These are phyloP conservation scores for Globia sparganii DNA, from an alignment of 2,888 invertebrate species.

Conservation along the genomic window DNA sequence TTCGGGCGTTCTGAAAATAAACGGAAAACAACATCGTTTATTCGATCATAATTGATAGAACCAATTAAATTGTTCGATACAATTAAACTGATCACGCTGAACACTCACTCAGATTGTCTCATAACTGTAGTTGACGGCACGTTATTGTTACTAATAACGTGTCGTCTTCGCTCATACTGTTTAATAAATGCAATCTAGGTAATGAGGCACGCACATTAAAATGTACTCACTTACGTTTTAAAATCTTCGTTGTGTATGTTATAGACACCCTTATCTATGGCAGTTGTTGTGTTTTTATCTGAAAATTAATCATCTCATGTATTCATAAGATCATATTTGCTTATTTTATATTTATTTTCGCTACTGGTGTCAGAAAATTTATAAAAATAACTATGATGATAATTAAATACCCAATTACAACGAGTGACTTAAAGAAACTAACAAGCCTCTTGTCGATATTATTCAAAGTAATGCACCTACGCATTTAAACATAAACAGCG, in stretches of 20 bases:
- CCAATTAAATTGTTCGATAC: conserved; percentile 48
- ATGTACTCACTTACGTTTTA: conserved; percentile 83
- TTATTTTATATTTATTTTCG: conserved; percentile 35
- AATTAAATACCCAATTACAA: neutral
- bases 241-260: conserved; percentile 74
- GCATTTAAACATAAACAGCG: neutral
- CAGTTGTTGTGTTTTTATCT: conserved; percentile 78
- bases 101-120: conserved; percentile 72
- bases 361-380: neutral
- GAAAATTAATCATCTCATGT: conserved; percentile 66
- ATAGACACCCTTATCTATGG: conserved; percentile 78
- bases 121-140: conserved; percentile 69
- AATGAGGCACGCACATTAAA: conserved; percentile 59
- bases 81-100: conserved; percentile 48
- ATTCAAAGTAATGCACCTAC: neutral
- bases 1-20: conserved; percentile 67
- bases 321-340: conserved; percentile 38
- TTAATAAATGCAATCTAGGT: conserved; percentile 57
- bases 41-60: conserved; percentile 39
- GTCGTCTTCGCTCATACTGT: conserved; percentile 81
- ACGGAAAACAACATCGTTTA: conserved; percentile 25
- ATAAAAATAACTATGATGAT: neutral
- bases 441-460: neutral
- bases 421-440: neutral
- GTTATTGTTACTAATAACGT: conserved; percentile 75